Evolutionary conservation across 2,888 invertebrate genomes (phyloP), one percentile per base, ranked within the genome.

Genomic region (Pristionchus arcanus): DNA sequence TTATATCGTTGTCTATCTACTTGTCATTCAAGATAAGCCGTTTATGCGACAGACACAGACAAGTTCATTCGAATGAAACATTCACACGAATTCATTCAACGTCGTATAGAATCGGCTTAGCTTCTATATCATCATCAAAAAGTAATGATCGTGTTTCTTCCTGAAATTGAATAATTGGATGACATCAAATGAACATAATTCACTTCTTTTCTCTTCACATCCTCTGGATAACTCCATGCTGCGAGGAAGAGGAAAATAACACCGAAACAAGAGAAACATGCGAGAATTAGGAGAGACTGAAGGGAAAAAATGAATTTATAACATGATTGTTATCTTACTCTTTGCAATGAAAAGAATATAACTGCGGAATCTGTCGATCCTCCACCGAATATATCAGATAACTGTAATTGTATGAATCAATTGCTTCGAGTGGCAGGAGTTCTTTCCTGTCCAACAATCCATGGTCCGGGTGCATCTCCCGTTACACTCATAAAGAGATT

Each of bases 401-500:
- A 34, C 85, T 85, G 63, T 9, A 74, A 83, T 19, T 25, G 34
- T n/a, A 42, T 74, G 9, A 5, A 19, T 34, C 37, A 34, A 25
- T 74, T 28, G 5, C 9, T 11, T 49, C 42, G 3, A 49, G 9
- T 49, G 13, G 42, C 42, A 49, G 31, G 9, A 19, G n/a, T 16
- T 31, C 37, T 74, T 74, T 19, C 85, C 85, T 85, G 59, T 85
- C 85, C 85, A 5, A 59, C 63, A 11, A 85, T 34, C 21, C 25
- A 59, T 5, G 85, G 85, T 11, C 49, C 85, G n/a, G 85, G 85
- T 21, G 53, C 85, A 85, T 85, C 85, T 28, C 81, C 81, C 25
- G 49, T 83, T 9, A 85, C 37, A 85, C 59, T 59, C 85, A 31
- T 34, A 21, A 63, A 19, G 9, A 85, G 31, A 85, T 85, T 85